Evolutionary conservation across 1,140 invertebrate species (phyloP), one percentile per base, ranked within the genome.

Genomic region (Conus betulinus): DNA sequence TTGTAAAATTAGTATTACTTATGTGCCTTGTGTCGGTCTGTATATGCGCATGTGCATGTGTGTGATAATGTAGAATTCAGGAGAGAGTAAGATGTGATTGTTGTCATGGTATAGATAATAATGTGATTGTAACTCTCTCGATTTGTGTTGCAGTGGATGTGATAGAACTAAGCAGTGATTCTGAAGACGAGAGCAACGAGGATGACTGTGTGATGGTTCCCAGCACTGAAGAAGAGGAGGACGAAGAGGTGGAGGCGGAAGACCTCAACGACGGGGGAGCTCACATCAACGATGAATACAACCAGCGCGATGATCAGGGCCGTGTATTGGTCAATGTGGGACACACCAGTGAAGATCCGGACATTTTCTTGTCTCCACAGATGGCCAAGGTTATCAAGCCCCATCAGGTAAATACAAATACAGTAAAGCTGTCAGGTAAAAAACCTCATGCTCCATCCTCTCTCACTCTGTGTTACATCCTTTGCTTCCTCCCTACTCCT

Each of bases 271-370:
- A 96, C 90, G 93, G 92, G 74, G 95, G 95, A 5, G 92, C 90
- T 87, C 94, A 95, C 88, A 94, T 95, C n/a, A 93, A 96, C 91
- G 96, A 96, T 96, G 95, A 97, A n/a, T 98, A 98, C 92, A 99
- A 99, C 95, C 95, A 97, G 89, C 97, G 98, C 6, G 98, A 99
- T 96, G 97, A 98, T 88, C 97, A 98, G 93, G 99, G 99, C 5
- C 96, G 98, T 78, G 98, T 99, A 27, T 95, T 99, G 57, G 97
- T 99, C 52, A 99, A 99, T 95, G 97, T 99, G 76, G 98, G 98
- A n/a, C 98, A 99, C 96, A 97, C 98, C 0, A 97, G 97, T 78
- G 97, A 97, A 85, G 99, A 99, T 93, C 97, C 97, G 39, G 99
- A 99, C 94, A 97, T 99, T 79, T 99, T 97, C 95, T 96, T 99